Evolutionary conservation across 1,140 invertebrate genomes (phyloP).

Genomic region (Polyergus mexicanus): DNA sequence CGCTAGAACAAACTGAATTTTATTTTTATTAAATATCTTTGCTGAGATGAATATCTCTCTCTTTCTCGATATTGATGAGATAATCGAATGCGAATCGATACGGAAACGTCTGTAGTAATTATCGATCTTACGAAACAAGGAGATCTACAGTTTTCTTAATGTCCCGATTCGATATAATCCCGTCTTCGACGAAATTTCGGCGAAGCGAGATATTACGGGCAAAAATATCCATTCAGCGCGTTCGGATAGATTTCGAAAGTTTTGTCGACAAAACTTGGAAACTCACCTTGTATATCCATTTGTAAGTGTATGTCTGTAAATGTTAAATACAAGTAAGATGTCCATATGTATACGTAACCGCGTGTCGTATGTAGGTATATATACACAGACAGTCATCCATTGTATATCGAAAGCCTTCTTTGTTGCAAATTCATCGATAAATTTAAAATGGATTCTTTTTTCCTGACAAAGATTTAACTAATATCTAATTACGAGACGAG

Average conservation of each 20-base stretch:
- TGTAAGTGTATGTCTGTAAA: slow-evolving; percentile 66
- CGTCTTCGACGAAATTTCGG: neutral
- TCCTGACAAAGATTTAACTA: neutral
- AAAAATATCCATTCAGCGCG: slow-evolving; percentile 15
- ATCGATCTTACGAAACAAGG: neutral
- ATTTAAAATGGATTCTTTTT: neutral
- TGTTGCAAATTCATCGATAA: slow-evolving; percentile 11
- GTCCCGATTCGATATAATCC: neutral
- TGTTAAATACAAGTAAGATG: slow-evolving; percentile 63
- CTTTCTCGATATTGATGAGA: neutral
- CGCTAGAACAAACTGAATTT: neutral
- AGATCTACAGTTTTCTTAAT: slow-evolving; percentile 14
- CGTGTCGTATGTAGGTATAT: slow-evolving; percentile 37
- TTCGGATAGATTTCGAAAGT: slow-evolving; percentile 7
- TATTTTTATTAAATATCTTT: neutral
- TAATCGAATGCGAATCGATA: neutral
- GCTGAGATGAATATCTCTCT: neutral
- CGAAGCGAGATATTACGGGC: neutral
- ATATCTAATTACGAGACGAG: slow-evolving; percentile 24
- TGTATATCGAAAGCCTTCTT: neutral
- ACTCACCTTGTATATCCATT: slow-evolving; percentile 51
- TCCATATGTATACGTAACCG: slow-evolving; percentile 34
- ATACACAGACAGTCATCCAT: slow-evolving; percentile 27
- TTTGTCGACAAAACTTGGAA: slow-evolving; percentile 8
- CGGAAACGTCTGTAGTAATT: slow-evolving; percentile 20